phyloP scores from a whole-genome alignment of 1,140 invertebrate genomes.

The Stenopsyche tienmushanensis region DNA sequence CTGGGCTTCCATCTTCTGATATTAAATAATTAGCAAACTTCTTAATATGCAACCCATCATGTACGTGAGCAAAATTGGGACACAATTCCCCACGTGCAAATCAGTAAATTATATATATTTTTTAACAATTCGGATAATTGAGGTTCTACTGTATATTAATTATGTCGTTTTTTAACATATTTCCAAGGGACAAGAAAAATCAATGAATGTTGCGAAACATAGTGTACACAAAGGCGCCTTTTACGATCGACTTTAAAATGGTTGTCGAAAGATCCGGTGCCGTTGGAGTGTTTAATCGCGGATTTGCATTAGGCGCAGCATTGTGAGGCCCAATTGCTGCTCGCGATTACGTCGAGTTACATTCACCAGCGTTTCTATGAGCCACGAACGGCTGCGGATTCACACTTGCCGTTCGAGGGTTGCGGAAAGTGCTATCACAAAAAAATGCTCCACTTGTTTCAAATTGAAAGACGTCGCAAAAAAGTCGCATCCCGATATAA shows the following conservation, averaged over 20 bases:
- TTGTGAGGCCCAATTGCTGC: constrained; percentile 29
- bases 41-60: too few relatives aligned
- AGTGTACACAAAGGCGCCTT: too few relatives aligned
- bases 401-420: not conserved
- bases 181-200: not conserved
- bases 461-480: too few relatives aligned
- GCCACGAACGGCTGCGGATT: not conserved
- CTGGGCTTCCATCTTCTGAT: too few relatives aligned
- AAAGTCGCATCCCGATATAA: too few relatives aligned
- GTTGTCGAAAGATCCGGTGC: constrained; percentile 14
- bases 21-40: too few relatives aligned
- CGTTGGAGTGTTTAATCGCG: constrained; percentile 38
- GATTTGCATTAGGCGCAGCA: constrained; percentile 39
- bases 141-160: too few relatives aligned
- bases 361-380: constrained; percentile 2
- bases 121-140: not conserved
- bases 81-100: too few relatives aligned
- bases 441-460: too few relatives aligned
- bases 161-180: too few relatives aligned
- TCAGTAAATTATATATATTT: not conserved
- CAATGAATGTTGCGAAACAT: not conserved
- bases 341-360: constrained; percentile 22
- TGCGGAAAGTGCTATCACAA: too few relatives aligned
- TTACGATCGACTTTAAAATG: not conserved
- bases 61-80: too few relatives aligned